Evolutionary conservation across 2,888 invertebrate species (phyloP).

Genomic region (Arenicola marina): DNA sequence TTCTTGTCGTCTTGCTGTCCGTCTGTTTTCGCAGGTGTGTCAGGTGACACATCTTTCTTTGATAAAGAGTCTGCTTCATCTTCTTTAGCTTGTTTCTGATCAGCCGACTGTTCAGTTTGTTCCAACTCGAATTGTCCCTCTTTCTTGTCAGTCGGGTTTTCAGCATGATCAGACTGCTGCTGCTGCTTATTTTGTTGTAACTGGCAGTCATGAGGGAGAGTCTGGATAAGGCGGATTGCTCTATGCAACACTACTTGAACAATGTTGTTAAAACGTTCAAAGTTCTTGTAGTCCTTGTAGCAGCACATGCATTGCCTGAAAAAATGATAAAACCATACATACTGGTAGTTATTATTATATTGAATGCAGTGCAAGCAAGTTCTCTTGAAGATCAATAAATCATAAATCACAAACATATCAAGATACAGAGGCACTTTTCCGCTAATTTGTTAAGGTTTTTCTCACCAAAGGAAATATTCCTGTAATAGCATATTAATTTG

Average conservation of each 20-base stretch:
- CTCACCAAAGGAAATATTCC: no score
- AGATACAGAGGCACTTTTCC: neutral
- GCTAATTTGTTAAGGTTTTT: neutral
- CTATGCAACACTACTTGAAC: conserved; percentile 85
- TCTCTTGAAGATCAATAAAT: no score
- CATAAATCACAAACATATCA: neutral
- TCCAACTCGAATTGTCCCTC: conserved; percentile 10
- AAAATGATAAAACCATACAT: conserved; percentile 40
- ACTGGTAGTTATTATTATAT: no score
- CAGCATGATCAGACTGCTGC: conserved; percentile 19
- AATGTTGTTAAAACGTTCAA: conserved; percentile 86
- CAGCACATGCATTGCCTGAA: conserved; percentile 93
- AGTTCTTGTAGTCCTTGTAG: conserved; percentile 88
- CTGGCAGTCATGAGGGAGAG: no score
- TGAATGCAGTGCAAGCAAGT: neutral
- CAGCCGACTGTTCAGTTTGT: conserved; percentile 15
- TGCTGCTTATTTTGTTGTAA: conserved; percentile 40
- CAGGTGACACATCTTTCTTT: neutral
- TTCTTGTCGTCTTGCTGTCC: conserved; percentile 36
- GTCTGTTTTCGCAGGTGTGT: neutral
- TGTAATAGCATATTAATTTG: no score
- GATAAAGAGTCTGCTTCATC: neutral
- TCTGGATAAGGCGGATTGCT: conserved; percentile 76
- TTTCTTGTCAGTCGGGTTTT: conserved; percentile 23
- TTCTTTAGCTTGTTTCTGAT: neutral